phyloP scores from a whole-genome alignment of 2,113 vertebrate species.

The Sphaerodactylus townsendi region DNA sequence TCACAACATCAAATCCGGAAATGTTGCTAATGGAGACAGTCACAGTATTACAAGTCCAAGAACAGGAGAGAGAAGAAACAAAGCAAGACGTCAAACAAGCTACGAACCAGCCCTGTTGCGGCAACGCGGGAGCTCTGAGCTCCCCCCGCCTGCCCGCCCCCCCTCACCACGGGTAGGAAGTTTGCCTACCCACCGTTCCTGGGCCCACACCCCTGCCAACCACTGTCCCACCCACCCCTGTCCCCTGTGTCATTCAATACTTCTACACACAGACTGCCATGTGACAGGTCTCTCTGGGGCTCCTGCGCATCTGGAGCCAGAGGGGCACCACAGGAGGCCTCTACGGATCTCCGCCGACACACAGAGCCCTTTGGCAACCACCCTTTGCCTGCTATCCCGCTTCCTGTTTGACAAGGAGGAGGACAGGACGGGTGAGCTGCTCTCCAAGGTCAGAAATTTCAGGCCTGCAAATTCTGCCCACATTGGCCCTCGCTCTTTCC shows the following conservation, averaged over 20 bases:
- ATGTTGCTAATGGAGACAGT: constrained; percentile 51
- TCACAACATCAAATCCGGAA: constrained; percentile 66
- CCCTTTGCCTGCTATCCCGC: neutral
- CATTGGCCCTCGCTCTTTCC: accelerated
- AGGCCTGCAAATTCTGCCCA: neutral
- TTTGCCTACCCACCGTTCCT: neutral
- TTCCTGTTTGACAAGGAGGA: constrained; percentile 5
- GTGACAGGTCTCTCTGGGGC: neutral
- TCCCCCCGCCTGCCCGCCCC: neutral
- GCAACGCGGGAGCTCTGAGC: neutral
- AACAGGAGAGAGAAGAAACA: constrained; percentile 5
- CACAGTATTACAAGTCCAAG: constrained; percentile 32
- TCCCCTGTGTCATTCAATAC: neutral
- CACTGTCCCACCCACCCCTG: neutral
- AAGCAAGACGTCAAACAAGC: constrained; percentile 11
- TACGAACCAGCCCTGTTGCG: accelerated
- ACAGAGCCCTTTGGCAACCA: neutral
- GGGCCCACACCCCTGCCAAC: neutral
- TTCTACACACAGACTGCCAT: neutral
- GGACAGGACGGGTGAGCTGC: neutral
- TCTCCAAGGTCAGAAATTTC: neutral
- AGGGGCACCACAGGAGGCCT: neutral
- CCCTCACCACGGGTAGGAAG: neutral
- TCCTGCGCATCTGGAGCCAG: accelerated
- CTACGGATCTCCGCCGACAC: constrained; percentile 13